Evolutionary conservation across 2,797 vertebrate species (phyloP).

Genomic region (Netta rufina): DNA sequence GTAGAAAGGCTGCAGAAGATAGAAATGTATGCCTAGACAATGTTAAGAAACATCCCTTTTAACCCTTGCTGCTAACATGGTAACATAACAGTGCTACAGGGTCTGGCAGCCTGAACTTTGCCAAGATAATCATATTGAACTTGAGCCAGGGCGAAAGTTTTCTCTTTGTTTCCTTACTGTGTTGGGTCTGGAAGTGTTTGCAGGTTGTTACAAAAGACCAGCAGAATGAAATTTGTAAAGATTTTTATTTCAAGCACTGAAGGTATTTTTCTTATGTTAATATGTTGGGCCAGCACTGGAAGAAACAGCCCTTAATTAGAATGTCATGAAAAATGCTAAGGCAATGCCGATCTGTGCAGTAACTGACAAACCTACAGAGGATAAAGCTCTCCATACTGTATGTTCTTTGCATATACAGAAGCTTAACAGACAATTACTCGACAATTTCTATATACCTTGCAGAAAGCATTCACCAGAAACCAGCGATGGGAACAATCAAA

Average conservation of each 20-base stretch:
- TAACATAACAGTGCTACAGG: background rate
- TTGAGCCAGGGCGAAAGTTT: background rate
- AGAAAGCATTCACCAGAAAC: constrained; percentile 36
- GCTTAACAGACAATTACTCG: constrained; percentile 7
- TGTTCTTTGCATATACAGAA: background rate
- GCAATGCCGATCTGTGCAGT: background rate
- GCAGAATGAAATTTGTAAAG: background rate
- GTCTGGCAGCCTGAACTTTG: background rate
- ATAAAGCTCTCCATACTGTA: background rate
- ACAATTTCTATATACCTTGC: background rate
- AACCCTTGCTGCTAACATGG: fast-evolving
- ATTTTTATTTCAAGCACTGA: background rate
- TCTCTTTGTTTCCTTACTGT: background rate
- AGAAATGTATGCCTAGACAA: background rate
- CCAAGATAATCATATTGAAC: background rate
- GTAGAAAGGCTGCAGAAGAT: background rate
- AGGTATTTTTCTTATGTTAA: background rate
- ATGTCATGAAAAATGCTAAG: background rate
- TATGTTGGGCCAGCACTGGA: background rate
- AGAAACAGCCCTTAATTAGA: background rate
- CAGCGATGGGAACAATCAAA: constrained; percentile 7
- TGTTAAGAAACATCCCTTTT: background rate
- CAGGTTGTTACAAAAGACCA: background rate
- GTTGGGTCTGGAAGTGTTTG: background rate
- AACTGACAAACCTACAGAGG: background rate